Percentiles rank a stretch among this genome's conserved stretches.
Evolutionary conservation across 2,797 vertebrate genomes (phyloP).

Genomic region (Sorex maritimensis): DNA sequence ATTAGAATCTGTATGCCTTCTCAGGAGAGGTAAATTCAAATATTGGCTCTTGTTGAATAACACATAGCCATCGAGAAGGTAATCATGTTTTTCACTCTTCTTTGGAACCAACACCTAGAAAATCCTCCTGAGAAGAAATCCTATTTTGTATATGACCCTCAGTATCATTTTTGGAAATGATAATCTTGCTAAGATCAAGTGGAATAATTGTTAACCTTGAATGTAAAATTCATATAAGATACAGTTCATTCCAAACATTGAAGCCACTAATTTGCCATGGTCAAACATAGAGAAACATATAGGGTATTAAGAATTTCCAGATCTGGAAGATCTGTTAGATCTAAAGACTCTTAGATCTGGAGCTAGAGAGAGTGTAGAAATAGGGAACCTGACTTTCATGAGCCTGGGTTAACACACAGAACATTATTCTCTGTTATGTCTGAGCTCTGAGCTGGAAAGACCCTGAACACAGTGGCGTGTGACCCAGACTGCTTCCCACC

Average conservation of each 20-base stretch:
- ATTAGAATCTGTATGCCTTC: too few species aligned
- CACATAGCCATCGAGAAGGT: not conserved
- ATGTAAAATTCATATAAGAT: not conserved
- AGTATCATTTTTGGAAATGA: slow-evolving; percentile 12
- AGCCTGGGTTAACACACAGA: too few species aligned
- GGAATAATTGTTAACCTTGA: not conserved
- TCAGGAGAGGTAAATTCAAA: not conserved
- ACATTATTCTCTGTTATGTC: too few species aligned
- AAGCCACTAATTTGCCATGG: not conserved
- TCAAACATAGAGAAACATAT: not conserved
- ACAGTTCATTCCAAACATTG: not conserved
- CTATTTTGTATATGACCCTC: not conserved
- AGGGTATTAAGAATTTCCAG: not conserved
- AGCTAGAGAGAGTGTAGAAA: too few species aligned
- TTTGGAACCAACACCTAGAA: not conserved
- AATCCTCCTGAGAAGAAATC: not conserved
- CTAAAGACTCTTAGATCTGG: not conserved
- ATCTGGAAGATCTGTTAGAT: too few species aligned
- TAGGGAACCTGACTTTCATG: too few species aligned
- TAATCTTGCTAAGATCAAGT: not conserved
- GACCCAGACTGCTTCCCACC: too few species aligned
- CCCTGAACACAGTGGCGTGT: too few species aligned
- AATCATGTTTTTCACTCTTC: not conserved
- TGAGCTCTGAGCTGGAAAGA: too few species aligned
- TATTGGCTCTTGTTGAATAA: not conserved